Base-by-base conservation (phyloP, 2,113 vertebrate species). In the Rafetus swinhoei region DNA sequence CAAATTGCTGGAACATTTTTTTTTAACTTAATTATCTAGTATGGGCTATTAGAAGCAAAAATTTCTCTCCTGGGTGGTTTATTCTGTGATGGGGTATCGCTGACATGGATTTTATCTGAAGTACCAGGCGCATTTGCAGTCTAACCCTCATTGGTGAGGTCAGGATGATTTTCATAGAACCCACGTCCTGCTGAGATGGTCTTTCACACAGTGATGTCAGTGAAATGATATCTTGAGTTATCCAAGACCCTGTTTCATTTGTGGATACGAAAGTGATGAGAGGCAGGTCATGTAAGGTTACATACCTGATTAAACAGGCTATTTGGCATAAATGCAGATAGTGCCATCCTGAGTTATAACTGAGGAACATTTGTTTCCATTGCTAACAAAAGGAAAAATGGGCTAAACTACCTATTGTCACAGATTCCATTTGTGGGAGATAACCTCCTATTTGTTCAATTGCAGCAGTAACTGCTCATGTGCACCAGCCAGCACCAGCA, bases 11-110 rank as follows among this genome's bases (percentile, higher is more conserved):
- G 94, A 95, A 93, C 25, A 55, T 10, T 50, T 27, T 90, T 82
- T 93, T 89, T 87, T 85, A 95, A 91, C 65, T 90, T 90, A 88
- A 94, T 94, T 95, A 95, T 94, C 84, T 77, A 92, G 83, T 24
- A 27, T 4, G 60, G 3, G 10, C 90, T 85, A 60, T 79, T 85
- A 87, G 74, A 93, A 94, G 88, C 62, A 82, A 89, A 81, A 9
- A 21, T 87, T 52, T 19, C 53, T 94, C 90, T 95, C 90, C 85
- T 22, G 95, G 77, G 84, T 92, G 82, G 90, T 91, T 92, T 92
- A 91, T 90, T 94, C 81, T 25, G 0, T 87, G 90, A 95, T 59
- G 81, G n/a, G 55, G 12, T 90, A 93, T 90, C 92, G 84, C 93
- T 83, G 91, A 93, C 91, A 87, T 94, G 89, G 82, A 86, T 89